Evolutionary conservation across 2,113 vertebrate species (phyloP).

Genomic region (Amazona vittata): DNA sequence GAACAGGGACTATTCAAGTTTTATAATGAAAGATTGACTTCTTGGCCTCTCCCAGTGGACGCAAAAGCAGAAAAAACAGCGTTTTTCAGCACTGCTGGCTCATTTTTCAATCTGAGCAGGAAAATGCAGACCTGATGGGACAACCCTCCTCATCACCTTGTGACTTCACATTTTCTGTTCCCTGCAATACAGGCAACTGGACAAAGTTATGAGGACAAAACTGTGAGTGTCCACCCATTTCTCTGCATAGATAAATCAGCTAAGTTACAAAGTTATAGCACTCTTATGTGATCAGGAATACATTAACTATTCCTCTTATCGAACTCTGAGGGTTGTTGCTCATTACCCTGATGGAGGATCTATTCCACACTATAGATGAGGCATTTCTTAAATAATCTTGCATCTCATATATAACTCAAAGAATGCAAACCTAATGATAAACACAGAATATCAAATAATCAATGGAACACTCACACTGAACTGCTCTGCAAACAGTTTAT

Average conservation of each 20-base stretch:
- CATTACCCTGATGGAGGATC: conserved; percentile 15
- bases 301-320: background rate
- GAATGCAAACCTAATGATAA: conserved; percentile 28
- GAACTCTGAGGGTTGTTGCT: background rate
- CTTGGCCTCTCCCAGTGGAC: background rate
- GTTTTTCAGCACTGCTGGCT: background rate
- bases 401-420: background rate
- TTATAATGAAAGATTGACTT: background rate
- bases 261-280: background rate
- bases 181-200: background rate
- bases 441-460: conserved; percentile 57
- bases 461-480: conserved; percentile 33
- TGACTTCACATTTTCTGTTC: background rate
- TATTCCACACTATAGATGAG: conserved; percentile 2
- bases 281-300: background rate
- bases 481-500: conserved; percentile 64
- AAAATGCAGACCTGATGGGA: background rate
- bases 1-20: background rate
- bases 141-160: background rate
- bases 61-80: background rate
- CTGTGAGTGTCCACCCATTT: background rate
- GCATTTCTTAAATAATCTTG: conserved; percentile 40
- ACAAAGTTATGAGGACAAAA: background rate
- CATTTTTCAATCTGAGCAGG: background rate
- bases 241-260: background rate